Conservation (phyloP, 2,113 vertebrate genomes). For the Erythrocercus mccallii region DNA sequence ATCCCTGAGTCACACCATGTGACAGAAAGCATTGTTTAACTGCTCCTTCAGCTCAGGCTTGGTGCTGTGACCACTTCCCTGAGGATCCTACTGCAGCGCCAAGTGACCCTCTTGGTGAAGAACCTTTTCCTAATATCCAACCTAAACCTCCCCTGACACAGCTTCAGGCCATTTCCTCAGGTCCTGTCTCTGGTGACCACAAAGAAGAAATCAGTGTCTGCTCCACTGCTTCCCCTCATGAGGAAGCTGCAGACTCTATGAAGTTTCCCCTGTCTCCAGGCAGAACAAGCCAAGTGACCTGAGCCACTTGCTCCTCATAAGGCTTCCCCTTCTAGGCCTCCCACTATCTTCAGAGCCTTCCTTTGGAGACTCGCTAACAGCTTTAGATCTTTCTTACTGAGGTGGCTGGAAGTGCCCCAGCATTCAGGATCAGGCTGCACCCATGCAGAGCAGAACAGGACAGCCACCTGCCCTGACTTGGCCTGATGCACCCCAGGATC, state of each 20-base stretch:
- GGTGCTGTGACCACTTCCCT: not conserved
- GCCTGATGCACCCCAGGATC: not conserved
- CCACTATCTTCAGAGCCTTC: not conserved
- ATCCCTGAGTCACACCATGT: not conserved
- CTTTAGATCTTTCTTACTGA: not conserved
- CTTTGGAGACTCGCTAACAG: not conserved
- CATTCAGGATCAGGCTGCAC: not conserved
- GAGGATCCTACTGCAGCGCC: not conserved
- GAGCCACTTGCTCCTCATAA: not conserved
- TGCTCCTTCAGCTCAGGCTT: not conserved
- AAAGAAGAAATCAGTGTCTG: not conserved
- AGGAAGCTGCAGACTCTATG: not conserved
- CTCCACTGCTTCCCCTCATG: too few species aligned
- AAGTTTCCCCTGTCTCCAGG: not conserved
- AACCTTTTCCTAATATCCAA: not conserved
- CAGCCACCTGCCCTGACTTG: not conserved
- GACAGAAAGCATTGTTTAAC: not conserved
- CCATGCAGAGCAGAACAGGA: not conserved
- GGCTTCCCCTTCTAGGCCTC: not conserved
- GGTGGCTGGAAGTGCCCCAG: not conserved
- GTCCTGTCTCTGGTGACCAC: not conserved
- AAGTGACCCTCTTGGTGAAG: not conserved
- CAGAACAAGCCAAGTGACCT: not conserved
- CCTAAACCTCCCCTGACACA: not conserved
- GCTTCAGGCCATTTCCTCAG: not conserved